Percentiles rank a stretch among this genome's conserved stretches.
phyloP scores from a whole-genome alignment of 2,888 invertebrate genomes.

The Ectemnius continuus region DNA sequence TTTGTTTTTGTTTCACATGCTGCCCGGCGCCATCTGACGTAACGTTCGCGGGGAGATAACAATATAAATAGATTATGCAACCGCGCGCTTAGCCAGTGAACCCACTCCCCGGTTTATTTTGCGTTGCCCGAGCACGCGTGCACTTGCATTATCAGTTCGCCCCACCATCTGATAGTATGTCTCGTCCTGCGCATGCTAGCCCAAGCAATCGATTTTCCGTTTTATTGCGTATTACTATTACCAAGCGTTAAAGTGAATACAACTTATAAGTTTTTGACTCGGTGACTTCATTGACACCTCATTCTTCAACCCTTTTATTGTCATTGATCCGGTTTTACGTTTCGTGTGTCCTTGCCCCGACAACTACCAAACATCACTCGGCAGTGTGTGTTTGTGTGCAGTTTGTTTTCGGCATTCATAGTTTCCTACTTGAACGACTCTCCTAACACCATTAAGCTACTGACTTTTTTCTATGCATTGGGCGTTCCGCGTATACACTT shows the following conservation, averaged over 20 bases:
- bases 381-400: too few species aligned
- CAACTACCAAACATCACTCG: too few species aligned
- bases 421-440: too few species aligned
- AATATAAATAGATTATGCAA: constrained; percentile 74
- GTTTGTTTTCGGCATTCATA: too few species aligned
- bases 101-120: constrained; percentile 38
- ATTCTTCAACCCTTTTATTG: too few species aligned
- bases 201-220: constrained; percentile 64
- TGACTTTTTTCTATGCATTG: too few species aligned
- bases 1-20: constrained; percentile 62
- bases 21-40: constrained; percentile 58
- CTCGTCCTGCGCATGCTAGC: constrained; percentile 59
- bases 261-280: too few species aligned
- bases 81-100: constrained; percentile 45
- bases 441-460: too few species aligned
- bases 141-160: constrained; percentile 27
- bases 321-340: too few species aligned
- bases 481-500: too few species aligned
- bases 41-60: constrained; percentile 62
- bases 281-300: too few species aligned
- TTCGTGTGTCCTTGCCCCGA: too few species aligned
- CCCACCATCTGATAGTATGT: constrained; percentile 27
- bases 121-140: constrained; percentile 28
- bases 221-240: constrained; percentile 52
- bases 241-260: constrained; percentile 17